Evolutionary conservation across 2,113 vertebrate genomes (phyloP).

Genomic region (Rhynchopsitta pachyrhyncha): DNA sequence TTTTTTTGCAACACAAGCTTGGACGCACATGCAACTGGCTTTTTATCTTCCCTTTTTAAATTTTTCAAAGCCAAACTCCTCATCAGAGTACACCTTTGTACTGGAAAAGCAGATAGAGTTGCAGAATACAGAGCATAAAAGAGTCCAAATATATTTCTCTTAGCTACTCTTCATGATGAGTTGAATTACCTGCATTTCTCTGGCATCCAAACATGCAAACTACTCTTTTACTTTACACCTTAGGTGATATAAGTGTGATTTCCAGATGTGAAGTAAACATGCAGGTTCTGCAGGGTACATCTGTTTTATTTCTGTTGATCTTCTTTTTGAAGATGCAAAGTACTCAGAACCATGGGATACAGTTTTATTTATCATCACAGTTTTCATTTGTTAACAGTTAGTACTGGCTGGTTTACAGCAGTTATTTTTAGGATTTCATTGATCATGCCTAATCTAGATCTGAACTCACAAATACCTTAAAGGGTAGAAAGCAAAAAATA

Average conservation of each 20-base stretch:
- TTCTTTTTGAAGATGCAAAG: background rate
- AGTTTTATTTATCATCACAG: background rate
- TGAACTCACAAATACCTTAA: background rate
- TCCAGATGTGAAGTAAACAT: background rate
- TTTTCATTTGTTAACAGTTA: background rate
- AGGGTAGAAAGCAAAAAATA: background rate
- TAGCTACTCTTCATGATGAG: background rate
- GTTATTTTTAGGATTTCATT: background rate
- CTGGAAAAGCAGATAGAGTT: background rate
- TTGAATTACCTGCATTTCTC: background rate
- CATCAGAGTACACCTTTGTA: background rate
- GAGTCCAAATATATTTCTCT: rapidly evolving
- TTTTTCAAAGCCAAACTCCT: background rate
- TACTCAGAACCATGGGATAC: background rate
- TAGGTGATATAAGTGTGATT: background rate
- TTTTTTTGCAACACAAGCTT: background rate
- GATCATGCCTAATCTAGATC: background rate
- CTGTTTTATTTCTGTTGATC: background rate
- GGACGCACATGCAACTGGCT: background rate
- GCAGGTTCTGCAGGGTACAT: background rate
- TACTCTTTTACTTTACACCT: background rate
- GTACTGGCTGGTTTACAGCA: background rate
- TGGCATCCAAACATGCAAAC: background rate
- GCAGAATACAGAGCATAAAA: background rate
- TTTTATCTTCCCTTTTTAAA: background rate